Evolutionary conservation across 2,797 vertebrate species (phyloP), one percentile per base, ranked within the genome.

Genomic region (Macroramphosus scolopax): DNA sequence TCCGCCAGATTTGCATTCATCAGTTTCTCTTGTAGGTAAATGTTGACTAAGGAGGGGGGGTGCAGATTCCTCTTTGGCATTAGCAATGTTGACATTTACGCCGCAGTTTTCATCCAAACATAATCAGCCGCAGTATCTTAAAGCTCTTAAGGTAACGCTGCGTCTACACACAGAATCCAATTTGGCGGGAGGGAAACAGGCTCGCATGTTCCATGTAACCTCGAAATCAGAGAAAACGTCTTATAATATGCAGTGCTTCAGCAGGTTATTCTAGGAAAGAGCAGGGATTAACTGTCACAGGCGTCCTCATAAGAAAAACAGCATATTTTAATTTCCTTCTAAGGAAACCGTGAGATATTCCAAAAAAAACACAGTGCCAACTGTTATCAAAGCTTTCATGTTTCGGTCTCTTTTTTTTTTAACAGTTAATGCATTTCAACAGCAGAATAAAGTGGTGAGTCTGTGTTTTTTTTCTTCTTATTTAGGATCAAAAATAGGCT

Each of bases 31-130:
- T 12, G 0, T 30, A 29, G 42, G 42, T 67, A 61, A 16, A 53
- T 57, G 57, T 54, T 5, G 12, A 60, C 56, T 58, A 51, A 30
- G 31, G n/a, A n/a, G n/a, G n/a, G n/a, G n/a, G n/a, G n/a, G n/a
- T n/a, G n/a, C n/a, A n/a, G n/a, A n/a, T n/a, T n/a, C n/a, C n/a
- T n/a, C 20, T 6, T 22, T 22, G 20, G 37, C n/a, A 2, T 64
- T 68, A 65, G 64, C 63, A 50, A 69, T 68, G 61, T 60, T 54
- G 78, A 78, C 73, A 79, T 72, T 78, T 47, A 62, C 38, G 37
- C 29, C 41, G 25, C 44, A 14, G 28, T 58, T 69, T 71, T 28
- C 15, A 53, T 48, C 34, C 14, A 46, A 57, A 77, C 36, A 51
- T 72, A 69, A 80, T 73, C 69, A 58, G 52, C 20, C 37, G 47